Evolutionary conservation across 2,113 vertebrate species (phyloP).

Genomic region (Crotophaga sulcirostris): DNA sequence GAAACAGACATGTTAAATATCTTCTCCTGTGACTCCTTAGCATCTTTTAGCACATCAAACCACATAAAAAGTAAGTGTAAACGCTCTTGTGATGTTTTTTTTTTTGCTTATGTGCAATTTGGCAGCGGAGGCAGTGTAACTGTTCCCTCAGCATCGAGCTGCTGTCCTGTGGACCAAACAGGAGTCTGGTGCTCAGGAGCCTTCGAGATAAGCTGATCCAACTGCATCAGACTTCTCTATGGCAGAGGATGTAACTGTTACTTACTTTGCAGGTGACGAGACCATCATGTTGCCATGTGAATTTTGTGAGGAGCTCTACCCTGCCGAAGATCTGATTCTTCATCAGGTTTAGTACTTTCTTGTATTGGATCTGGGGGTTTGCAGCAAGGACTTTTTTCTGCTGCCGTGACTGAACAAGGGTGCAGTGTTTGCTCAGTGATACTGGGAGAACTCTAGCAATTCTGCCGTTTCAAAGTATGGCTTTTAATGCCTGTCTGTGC

Average conservation of each 20-base stretch:
- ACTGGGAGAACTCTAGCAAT: not conserved
- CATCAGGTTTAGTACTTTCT: slow-evolving; percentile 85
- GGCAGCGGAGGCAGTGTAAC: not conserved
- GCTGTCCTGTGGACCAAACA: not conserved
- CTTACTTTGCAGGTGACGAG: slow-evolving; percentile 61
- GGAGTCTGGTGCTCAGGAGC: not conserved
- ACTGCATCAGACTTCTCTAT: not conserved
- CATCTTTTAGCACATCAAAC: not conserved
- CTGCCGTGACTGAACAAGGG: not conserved
- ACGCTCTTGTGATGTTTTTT: accelerated
- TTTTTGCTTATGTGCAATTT: not conserved
- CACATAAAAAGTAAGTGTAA: slow-evolving; percentile 33
- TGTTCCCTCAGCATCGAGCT: accelerated
- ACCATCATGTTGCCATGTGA: slow-evolving; percentile 91
- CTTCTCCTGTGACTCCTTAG: not conserved
- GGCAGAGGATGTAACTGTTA: not conserved
- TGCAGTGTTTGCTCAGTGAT: not conserved
- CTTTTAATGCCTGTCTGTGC: not conserved
- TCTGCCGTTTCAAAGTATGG: not conserved
- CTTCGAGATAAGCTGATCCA: not conserved
- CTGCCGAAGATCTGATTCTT: slow-evolving; percentile 91
- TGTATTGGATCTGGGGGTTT: not conserved
- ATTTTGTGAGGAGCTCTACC: slow-evolving; percentile 95
- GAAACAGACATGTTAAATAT: not conserved
- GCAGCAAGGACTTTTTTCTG: not conserved